Evolutionary conservation across 2,888 invertebrate genomes (phyloP).

Genomic region (Anthrax anthrax): DNA sequence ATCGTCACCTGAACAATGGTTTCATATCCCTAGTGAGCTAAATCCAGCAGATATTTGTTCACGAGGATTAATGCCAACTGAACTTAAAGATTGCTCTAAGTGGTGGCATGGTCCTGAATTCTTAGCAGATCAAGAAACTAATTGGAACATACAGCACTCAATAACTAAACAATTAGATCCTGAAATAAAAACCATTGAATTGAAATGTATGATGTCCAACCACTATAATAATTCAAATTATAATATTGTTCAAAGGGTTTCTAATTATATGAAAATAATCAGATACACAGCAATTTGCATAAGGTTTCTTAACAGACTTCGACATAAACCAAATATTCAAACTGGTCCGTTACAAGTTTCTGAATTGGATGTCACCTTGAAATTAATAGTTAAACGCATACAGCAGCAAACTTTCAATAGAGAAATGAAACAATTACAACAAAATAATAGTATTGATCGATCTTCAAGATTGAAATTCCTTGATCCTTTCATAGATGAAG

Average conservation of each 20-base stretch:
- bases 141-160: background rate
- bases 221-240: too few species aligned
- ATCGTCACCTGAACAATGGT: slow-evolving; percentile 16
- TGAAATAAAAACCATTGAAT: too few species aligned
- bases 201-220: too few species aligned
- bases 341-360: too few species aligned
- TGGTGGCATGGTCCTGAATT: background rate
- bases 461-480: background rate
- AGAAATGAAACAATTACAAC: background rate
- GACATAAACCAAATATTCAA: too few species aligned
- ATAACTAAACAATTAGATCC: too few species aligned
- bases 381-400: too few species aligned
- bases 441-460: background rate
- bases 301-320: too few species aligned
- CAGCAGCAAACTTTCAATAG: background rate
- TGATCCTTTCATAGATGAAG: slow-evolving; percentile 1
- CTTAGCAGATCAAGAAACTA: background rate
- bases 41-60: slow-evolving; percentile 22
- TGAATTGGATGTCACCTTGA: too few species aligned
- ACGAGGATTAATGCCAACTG: slow-evolving; percentile 12
- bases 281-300: too few species aligned
- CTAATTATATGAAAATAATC: too few species aligned
- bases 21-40: slow-evolving; percentile 16
- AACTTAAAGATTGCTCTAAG: background rate
- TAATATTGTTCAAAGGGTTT: too few species aligned